Conservation (phyloP, 1,140 invertebrate genomes). For the Drosophila nannoptera region DNA sequence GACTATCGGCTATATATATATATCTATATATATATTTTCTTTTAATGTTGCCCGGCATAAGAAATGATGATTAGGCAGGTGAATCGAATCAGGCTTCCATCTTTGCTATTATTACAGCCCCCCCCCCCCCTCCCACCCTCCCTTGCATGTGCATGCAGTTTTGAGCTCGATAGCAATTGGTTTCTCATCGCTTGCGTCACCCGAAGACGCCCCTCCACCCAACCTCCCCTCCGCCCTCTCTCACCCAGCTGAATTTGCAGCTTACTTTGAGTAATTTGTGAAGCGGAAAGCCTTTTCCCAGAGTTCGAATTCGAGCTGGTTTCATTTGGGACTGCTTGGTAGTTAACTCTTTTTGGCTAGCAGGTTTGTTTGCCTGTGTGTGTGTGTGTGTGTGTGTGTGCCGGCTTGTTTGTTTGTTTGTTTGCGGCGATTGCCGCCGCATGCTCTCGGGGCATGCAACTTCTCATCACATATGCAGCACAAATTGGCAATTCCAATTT, state of each 20-base stretch:
- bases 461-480: constrained; percentile 31
- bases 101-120: not conserved
- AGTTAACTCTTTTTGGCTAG: constrained; percentile 37
- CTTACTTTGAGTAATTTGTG: constrained; percentile 11
- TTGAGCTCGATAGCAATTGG: too few species aligned
- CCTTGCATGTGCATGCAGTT: not conserved
- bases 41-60: not conserved
- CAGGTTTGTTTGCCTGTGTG: constrained; percentile 10
- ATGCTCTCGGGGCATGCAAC: constrained; percentile 19
- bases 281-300: constrained; percentile 5
- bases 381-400: constrained; percentile 14
- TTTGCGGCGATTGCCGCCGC: constrained; percentile 13
- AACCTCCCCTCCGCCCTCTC: too few species aligned
- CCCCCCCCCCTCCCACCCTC: not conserved
- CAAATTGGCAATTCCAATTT: constrained; percentile 73
- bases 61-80: too few species aligned
- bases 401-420: constrained; percentile 3
- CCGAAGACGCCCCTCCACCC: too few species aligned
- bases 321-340: constrained; percentile 40
- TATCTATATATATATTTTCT: not conserved
- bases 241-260: constrained; percentile 1
- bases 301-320: constrained; percentile 23
- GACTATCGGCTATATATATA: too few species aligned
- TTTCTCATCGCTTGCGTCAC: not conserved
- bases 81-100: not conserved